Evolutionary conservation across 2,888 invertebrate species (phyloP), one percentile per base, ranked within the genome.

Genomic region (Patella depressa): DNA sequence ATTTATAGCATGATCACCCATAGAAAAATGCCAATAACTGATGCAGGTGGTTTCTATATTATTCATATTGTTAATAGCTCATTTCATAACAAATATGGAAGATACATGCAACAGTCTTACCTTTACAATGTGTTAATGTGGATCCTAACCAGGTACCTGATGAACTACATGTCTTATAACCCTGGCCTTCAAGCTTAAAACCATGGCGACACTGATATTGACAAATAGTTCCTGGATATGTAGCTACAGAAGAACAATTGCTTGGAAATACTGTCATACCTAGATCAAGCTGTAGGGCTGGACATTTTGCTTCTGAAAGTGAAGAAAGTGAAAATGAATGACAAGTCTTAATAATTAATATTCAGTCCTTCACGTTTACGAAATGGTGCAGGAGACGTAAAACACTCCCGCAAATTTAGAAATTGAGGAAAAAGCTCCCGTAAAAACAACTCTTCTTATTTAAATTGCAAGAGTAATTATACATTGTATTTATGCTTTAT

Each of bases 281-380:
- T 17, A 24, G 17, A 24, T 69, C 69, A 53, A 57, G 19, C 7
- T 69, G 29, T n/a, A 77, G 69, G 55, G 73, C 69, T n/a, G 72
- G 76, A 65, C 79, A 79, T 53, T 53, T 54, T 34, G 77, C 76
- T 72, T 79, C 79, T 45, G 45, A 9, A 45, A 45, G 45, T 45
- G 45, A 45, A 45, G 45, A 45, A 45, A 45, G 45, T 45, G 45
- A 45, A 45, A 45, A 45, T 45, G 9, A 45, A 45, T 45, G 45
- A 45, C 45, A 45, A 45, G 9, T 45, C 45, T 45, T 1, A 45
- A 4, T 45, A 45, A 45, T 45, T 45, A 45, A 45, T 34, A 29
- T 2, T 29, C n/a, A n/a, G n/a, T n/a, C n/a, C n/a, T n/a, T n/a
- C n/a, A n/a, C n/a, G n/a, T n/a, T n/a, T n/a, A n/a, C n/a, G n/a